These are phyloP conservation scores for Odobenus rosmarus DNA, from an alignment of 2,113 vertebrate genomes.

Conservation along the genomic window DNA sequence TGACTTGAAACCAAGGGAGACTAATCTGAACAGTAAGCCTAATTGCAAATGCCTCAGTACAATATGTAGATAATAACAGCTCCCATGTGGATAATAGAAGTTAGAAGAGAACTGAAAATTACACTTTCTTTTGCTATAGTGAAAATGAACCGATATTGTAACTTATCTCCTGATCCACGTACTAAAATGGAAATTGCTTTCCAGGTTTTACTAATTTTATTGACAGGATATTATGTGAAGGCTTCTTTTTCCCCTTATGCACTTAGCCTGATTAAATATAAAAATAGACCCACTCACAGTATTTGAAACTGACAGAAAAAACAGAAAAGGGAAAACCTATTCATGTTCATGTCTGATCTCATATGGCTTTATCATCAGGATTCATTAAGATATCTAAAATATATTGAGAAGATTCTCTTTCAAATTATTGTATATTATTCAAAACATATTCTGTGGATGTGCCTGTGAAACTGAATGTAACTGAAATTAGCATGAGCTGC, in stretches of 20 bases:
- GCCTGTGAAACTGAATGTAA: not conserved
- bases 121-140: conserved; percentile 67
- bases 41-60: conserved; percentile 78
- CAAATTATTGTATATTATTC: conserved; percentile 34
- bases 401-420: conserved; percentile 5
- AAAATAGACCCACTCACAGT: conserved; percentile 39
- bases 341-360: not conserved
- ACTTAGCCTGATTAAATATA: conserved; percentile 63
- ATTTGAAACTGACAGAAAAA: conserved; percentile 17
- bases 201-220: conserved; percentile 74
- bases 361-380: not conserved
- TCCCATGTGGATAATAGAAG: conserved; percentile 74
- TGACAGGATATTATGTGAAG: conserved; percentile 52
- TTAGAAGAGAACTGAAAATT: conserved; percentile 79
- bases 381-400: conserved; percentile 30
- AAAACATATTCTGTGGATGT: not conserved
- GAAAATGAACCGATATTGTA: conserved; percentile 68
- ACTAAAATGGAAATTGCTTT: conserved; percentile 69
- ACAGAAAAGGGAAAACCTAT: not conserved
- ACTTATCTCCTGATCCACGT: conserved; percentile 67
- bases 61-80: conserved; percentile 80
- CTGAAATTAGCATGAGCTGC: not conserved
- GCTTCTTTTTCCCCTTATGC: not conserved
- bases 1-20: conserved; percentile 74
- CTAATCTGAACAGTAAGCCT: conserved; percentile 75